Evolutionary conservation across 2,113 vertebrate species (phyloP).

Genomic region (Blennius ocellaris): DNA sequence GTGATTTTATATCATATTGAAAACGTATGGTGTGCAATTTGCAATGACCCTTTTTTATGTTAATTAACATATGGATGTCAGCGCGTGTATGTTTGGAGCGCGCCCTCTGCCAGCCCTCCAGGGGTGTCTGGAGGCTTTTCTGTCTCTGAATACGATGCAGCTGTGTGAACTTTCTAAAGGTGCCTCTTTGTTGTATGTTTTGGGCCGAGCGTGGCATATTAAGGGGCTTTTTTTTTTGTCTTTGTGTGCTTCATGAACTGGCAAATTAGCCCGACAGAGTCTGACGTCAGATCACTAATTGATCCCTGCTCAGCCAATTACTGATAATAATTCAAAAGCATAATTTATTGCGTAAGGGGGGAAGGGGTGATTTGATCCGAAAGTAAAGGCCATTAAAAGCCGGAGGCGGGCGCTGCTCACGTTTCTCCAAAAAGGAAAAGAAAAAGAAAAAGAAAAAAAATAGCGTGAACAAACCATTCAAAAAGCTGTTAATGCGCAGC

Average conservation of each 20-base stretch:
- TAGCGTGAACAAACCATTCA: constrained; percentile 10
- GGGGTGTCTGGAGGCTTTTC: constrained; percentile 11
- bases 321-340: constrained; percentile 47
- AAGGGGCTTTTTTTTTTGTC: neutral
- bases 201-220: neutral
- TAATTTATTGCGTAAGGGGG: constrained; percentile 41
- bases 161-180: neutral
- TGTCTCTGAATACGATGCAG: too few species aligned
- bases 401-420: constrained; percentile 38
- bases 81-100: constrained; percentile 1
- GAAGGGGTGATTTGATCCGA: constrained; percentile 31
- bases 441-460: too few species aligned
- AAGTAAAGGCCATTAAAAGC: constrained; percentile 37
- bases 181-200: neutral
- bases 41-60: too few species aligned
- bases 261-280: constrained; percentile 12
- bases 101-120: constrained; percentile 18
- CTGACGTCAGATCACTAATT: constrained; percentile 51
- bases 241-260: constrained; percentile 15
- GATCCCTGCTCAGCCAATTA: constrained; percentile 60
- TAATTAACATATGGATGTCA: neutral
- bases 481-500: neutral
- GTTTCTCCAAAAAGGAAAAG: neutral
- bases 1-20: too few species aligned
- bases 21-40: too few species aligned